Percentiles rank a stretch among this genome's conserved stretches.
Conservation (phyloP, 2,888 invertebrate species). For the Chrysopilus asiliformis region DNA sequence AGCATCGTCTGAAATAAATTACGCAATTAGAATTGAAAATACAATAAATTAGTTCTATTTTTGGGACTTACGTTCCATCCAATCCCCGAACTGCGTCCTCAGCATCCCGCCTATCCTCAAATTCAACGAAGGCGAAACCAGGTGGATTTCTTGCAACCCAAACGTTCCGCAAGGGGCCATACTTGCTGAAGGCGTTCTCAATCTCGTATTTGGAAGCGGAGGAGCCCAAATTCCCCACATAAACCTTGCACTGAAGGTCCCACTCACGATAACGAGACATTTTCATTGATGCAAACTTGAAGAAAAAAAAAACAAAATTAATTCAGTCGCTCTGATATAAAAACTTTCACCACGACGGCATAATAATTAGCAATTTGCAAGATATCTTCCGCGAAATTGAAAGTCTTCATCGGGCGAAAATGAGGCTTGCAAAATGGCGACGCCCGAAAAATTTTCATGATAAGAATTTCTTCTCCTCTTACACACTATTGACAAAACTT, state of each 20-base stretch:
- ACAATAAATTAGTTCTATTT: not conserved
- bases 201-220: conserved; percentile 77
- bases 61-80: conserved; percentile 60
- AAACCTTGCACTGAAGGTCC: conserved; percentile 76
- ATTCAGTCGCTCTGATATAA: too few species aligned
- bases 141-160: conserved; percentile 88
- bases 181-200: conserved; percentile 71
- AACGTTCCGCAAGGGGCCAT: conserved; percentile 72
- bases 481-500: too few species aligned
- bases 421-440: too few species aligned
- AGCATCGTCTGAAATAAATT: conserved; percentile 52
- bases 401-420: too few species aligned
- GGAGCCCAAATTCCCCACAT: conserved; percentile 77
- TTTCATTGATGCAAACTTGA: too few species aligned
- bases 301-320: too few species aligned
- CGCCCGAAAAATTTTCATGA: too few species aligned
- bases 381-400: too few species aligned
- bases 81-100: conserved; percentile 70
- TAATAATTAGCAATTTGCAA: too few species aligned
- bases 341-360: too few species aligned
- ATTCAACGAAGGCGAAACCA: conserved; percentile 79
- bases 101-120: conserved; percentile 72
- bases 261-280: conserved; percentile 50
- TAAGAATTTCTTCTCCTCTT: too few species aligned
- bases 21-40: not conserved